Conservation (phyloP, 2,888 invertebrate genomes). For the Erebia ligea region DNA sequence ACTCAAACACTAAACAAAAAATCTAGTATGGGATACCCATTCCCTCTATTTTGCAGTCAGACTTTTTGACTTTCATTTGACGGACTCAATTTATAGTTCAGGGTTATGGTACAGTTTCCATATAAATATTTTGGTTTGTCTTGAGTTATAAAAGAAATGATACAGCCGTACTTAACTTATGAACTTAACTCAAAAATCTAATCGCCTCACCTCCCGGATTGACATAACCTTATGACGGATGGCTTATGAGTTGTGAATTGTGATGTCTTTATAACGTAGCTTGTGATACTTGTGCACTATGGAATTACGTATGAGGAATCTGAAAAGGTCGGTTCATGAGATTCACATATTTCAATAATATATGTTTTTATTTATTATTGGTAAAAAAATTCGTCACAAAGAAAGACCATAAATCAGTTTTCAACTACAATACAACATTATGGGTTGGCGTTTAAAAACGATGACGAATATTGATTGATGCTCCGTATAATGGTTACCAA, state of each 20-base stretch:
- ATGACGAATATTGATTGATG: no score
- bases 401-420: background rate
- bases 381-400: background rate
- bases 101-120: no score
- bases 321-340: conserved; percentile 30
- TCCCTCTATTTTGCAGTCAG: no score
- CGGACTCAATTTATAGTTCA: no score
- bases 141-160: no score
- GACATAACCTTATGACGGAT: conserved; percentile 22
- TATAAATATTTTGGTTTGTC: no score
- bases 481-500: no score
- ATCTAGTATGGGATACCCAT: no score
- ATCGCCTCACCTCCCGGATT: background rate
- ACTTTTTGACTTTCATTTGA: no score
- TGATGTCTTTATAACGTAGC: conserved; percentile 72
- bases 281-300: conserved; percentile 63
- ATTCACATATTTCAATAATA: conserved; percentile 10
- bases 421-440: background rate
- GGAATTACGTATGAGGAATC: conserved; percentile 47
- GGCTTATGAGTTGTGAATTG: conserved; percentile 47
- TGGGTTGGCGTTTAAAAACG: no score
- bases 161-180: no score
- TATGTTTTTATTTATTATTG: background rate
- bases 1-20: no score
- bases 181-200: background rate